Base-by-base conservation (phyloP, 2,797 vertebrate genomes). In the Lindbergichthys nudifrons region DNA sequence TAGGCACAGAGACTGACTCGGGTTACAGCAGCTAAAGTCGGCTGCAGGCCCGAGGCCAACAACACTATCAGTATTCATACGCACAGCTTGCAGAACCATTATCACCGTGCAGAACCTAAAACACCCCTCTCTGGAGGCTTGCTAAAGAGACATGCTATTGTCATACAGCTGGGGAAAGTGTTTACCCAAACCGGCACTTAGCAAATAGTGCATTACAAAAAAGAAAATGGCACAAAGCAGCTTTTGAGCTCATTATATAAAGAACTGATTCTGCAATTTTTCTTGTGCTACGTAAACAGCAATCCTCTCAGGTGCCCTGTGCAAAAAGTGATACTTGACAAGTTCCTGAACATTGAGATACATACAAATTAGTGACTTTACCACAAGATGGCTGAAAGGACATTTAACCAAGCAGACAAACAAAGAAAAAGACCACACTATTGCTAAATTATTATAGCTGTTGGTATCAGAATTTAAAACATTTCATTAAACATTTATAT, bases 1-100 rank as follows among this genome's bases (percentile, higher is more conserved):
- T 26, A 75, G 57, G 53, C 51, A 71, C 54, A 46, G 54, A 82
- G 54, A 74, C 70, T 26, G 69, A 79, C 85, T 87, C 72, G 9
- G 46, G 79, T 82, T 87, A 85, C 81, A 87, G 71, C 32, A 75
- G 56, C 72, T 80, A 67, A 62, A 75, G 78, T 65, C 76, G 56
- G 73, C 81, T 68, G 68, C 59, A 62, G 62, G 77, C 87, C 79
- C 19, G 4, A 82, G 81, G 82, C 80, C 76, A 77, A 81, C 60
- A 80, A 82, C 70, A 74, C 52, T 52, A 91, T 89, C 75, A 80
- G 84, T 51, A 88, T 88, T 87, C 86, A 84, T 46, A 71, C 57
- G 56, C 60, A 70, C 82, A 89, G 75, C 75, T 85, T 80, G 79
- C 71, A 77, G 72, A 83, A 66, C 60, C 72, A 88, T 81, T 79